These are phyloP conservation scores for Ophiothrix spiculata DNA, from an alignment of 35 echinoderm and acorn worm species.

Conservation along the genomic window DNA sequence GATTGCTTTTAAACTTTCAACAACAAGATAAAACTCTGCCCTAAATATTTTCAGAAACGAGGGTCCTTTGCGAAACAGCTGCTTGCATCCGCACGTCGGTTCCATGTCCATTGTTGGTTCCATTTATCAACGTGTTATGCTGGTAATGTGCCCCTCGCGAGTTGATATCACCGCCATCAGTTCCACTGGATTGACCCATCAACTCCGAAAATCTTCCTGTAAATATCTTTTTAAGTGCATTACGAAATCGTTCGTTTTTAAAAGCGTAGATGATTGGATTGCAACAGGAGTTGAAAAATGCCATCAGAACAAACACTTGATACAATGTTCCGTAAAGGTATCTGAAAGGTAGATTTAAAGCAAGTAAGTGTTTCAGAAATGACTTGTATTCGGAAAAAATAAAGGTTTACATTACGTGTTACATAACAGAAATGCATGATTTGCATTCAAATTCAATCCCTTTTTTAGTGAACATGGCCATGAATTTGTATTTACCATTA, in stretches of 20 bases:
- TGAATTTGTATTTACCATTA: too few relatives aligned
- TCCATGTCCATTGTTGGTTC: background rate
- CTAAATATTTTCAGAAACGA: too few relatives aligned
- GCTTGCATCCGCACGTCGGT: background rate
- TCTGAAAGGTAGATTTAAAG: background rate
- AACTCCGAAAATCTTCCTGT: background rate
- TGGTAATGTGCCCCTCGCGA: background rate
- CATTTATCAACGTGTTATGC: background rate
- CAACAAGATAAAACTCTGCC: too few relatives aligned
- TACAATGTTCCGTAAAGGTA: background rate
- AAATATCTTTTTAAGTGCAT: background rate
- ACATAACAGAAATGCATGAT: too few relatives aligned
- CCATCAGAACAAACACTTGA: background rate
- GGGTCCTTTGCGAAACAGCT: background rate
- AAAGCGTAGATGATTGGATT: constrained; percentile 7
- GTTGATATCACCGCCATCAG: background rate
- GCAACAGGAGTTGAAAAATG: background rate
- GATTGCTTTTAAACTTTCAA: too few relatives aligned
- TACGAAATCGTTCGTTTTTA: background rate
- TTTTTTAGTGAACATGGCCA: too few relatives aligned
- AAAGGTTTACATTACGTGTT: too few relatives aligned
- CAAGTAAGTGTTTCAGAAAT: too few relatives aligned
- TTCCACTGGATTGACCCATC: background rate
- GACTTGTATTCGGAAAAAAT: too few relatives aligned
- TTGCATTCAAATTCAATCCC: too few relatives aligned